Evolutionary conservation across 64 coral and sea anemone species (phyloP).

Genomic region (Porites australiensis): DNA sequence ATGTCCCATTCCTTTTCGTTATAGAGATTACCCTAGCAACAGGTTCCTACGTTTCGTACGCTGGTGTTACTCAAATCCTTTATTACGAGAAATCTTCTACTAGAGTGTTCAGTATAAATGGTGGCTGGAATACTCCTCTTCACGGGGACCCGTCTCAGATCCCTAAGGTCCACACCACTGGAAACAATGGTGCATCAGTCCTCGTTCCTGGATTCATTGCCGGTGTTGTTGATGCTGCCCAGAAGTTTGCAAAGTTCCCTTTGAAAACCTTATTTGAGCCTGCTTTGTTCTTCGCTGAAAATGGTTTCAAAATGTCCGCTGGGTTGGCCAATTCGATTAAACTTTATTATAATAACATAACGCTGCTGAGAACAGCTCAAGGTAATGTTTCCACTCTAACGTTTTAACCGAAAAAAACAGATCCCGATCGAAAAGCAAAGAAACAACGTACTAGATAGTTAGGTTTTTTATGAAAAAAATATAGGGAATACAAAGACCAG

Average conservation of each 20-base stretch:
- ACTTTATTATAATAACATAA: conserved; percentile 75
- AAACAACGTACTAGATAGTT: too few relatives aligned
- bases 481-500: too few relatives aligned
- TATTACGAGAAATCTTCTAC: conserved; percentile 82
- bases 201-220: conserved; percentile 93
- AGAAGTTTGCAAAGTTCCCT: conserved; percentile 76
- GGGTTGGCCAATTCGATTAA: conserved; percentile 67
- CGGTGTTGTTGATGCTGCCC: conserved; percentile 66
- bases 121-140: conserved; percentile 81
- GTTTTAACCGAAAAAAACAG: too few relatives aligned
- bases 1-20: neutral
- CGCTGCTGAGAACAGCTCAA: conserved; percentile 74
- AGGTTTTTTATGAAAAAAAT: too few relatives aligned
- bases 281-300: conserved; percentile 86
- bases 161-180: conserved; percentile 59
- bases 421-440: too few relatives aligned
- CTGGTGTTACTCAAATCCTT: conserved; percentile 86
- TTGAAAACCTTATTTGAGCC: conserved; percentile 85
- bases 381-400: conserved; percentile 28
- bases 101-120: conserved; percentile 73
- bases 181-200: conserved; percentile 78
- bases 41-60: conserved; percentile 84
- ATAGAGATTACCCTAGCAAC: conserved; percentile 84
- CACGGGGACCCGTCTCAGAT: conserved; percentile 67
- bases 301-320: conserved; percentile 82